These are phyloP conservation scores for Limanda limanda DNA, from an alignment of 2,113 vertebrate genomes.

Conservation along the genomic window DNA sequence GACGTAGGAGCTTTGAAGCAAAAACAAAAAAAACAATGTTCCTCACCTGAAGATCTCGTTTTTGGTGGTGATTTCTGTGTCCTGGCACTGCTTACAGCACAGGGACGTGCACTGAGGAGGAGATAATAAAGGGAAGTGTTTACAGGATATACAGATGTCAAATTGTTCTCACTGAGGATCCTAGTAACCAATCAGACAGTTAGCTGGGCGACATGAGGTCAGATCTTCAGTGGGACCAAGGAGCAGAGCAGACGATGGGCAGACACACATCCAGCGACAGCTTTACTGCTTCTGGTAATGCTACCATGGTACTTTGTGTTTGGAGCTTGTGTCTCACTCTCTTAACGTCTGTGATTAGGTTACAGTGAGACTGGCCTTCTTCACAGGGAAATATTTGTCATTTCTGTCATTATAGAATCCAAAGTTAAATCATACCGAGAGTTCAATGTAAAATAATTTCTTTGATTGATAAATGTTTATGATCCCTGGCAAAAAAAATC, in stretches of 20 bases:
- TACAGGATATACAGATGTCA: not conserved
- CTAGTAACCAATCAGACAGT: not conserved
- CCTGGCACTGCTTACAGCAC: conserved; percentile 96
- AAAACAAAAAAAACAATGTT: not conserved
- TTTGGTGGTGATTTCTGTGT: conserved; percentile 98
- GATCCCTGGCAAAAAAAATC: not conserved
- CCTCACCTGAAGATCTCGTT: conserved; percentile 98
- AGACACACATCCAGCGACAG: not conserved
- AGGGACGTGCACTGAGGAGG: conserved; percentile 92
- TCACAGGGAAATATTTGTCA: not conserved
- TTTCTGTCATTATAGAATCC: too few species aligned
- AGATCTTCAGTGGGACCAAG: not conserved
- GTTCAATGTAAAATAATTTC: not conserved
- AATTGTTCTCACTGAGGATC: not conserved
- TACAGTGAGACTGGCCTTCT: not conserved
- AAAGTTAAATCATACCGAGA: not conserved
- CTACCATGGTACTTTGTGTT: not conserved
- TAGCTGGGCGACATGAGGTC: not conserved
- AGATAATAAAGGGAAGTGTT: conserved; percentile 10
- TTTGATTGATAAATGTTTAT: not conserved
- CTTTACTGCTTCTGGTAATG: not conserved
- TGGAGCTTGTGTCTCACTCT: not conserved
- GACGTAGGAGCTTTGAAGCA: not conserved
- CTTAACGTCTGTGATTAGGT: not conserved
- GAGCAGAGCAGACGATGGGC: not conserved